These are phyloP conservation scores for Margaritifera margaritifera DNA, from an alignment of 2,888 invertebrate species.

Conservation along the genomic window DNA sequence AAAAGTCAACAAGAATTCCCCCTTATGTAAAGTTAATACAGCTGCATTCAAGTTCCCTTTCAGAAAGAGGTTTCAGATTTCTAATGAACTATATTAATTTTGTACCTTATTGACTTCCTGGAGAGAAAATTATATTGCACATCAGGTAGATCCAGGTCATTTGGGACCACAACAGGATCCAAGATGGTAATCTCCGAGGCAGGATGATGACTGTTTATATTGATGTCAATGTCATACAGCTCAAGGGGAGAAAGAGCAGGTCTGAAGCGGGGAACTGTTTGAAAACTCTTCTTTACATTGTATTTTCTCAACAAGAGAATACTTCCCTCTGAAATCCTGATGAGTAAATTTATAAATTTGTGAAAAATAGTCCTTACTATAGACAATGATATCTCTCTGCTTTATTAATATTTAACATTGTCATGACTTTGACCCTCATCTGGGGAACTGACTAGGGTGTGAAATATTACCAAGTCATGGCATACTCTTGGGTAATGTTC, in stretches of 20 bases:
- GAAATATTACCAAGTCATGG: no score
- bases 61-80: no score
- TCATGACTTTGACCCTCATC: no score
- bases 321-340: conserved; percentile 48
- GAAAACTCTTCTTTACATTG: conserved; percentile 48
- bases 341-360: conserved; percentile 1
- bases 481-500: no score
- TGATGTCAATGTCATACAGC: conserved; percentile 46
- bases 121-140: conserved; percentile 38
- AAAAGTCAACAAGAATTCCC: no score
- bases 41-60: no score
- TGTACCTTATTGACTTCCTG: conserved; percentile 42
- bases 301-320: conserved; percentile 47
- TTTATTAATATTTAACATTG: no score
- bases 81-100: no score
- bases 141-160: conserved; percentile 31
- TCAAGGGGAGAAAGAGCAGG: conserved; percentile 19
- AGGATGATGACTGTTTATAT: conserved; percentile 49
- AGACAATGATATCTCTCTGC: no score
- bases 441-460: no score
- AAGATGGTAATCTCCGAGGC: conserved; percentile 40
- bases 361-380: not conserved
- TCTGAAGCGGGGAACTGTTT: conserved; percentile 19
- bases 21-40: no score
- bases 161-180: conserved; percentile 24